A percentile compares a stretch with the other conserved stretches of the same genome.
phyloP scores from a whole-genome alignment of 2,888 invertebrate species.

The Eilema griseolum region DNA sequence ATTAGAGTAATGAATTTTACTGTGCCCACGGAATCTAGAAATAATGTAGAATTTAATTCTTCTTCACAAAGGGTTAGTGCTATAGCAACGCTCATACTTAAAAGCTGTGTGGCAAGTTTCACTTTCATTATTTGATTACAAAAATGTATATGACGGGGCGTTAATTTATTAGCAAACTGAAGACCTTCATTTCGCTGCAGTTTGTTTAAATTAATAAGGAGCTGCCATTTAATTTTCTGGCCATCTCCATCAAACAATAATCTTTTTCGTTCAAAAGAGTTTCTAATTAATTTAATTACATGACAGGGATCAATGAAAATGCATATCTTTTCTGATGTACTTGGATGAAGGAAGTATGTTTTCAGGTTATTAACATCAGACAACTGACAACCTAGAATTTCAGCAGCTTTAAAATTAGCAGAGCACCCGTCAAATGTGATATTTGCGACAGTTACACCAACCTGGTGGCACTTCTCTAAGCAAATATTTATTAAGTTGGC shows the following conservation, averaged over 20 bases:
- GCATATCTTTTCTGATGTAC: conserved; percentile 30
- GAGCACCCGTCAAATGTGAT: not conserved
- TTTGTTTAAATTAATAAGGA: conserved; percentile 35
- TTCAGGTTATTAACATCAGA: not conserved
- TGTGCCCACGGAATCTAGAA: not conserved
- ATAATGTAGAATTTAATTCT: conserved; percentile 4
- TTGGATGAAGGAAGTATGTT: conserved; percentile 45
- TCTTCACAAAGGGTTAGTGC: conserved; percentile 25
- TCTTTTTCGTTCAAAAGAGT: conserved; percentile 40
- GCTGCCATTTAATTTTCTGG: conserved; percentile 38
- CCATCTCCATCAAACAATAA: conserved; percentile 26
- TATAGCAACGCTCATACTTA: conserved; percentile 33
- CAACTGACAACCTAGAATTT: not conserved
- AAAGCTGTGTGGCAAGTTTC: conserved; percentile 23
- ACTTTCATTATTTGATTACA: conserved; percentile 39
- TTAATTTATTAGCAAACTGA: conserved; percentile 35
- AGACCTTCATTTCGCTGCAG: conserved; percentile 34
- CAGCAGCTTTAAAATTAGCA: not conserved
- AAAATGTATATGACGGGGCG: conserved; percentile 27
- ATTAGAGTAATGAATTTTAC: conserved; percentile 1
- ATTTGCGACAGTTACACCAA: conserved; percentile 27
- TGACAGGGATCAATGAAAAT: conserved; percentile 48
- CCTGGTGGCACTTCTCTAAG: conserved; percentile 46
- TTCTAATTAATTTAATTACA: conserved; percentile 42
- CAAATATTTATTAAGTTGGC: conserved; percentile 44